Percentiles rank a stretch among this genome's conserved stretches.
Conservation (phyloP, 2,797 vertebrate species). For the Hipposideros larvatus region DNA sequence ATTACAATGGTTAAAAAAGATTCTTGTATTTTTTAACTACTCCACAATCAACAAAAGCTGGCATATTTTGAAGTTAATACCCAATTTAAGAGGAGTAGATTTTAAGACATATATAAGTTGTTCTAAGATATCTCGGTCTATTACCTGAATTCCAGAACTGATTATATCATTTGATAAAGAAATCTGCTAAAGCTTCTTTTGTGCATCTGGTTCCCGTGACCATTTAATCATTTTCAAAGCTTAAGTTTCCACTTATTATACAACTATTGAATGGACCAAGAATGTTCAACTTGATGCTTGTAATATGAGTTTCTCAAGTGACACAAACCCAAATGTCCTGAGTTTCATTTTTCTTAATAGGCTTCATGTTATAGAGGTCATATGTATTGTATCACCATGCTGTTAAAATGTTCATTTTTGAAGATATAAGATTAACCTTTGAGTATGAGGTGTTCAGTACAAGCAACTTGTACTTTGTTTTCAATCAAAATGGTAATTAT, state of each 20-base stretch:
- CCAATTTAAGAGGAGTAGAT: conserved; percentile 21
- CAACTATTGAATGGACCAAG: background rate
- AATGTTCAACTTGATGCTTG: conserved; percentile 1
- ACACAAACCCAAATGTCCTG: conserved; percentile 23
- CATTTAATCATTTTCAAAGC: conserved; percentile 15
- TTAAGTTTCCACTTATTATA: conserved; percentile 16
- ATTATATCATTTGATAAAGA: conserved; percentile 22
- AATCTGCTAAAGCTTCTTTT: conserved; percentile 9
- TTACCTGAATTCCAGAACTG: conserved; percentile 10
- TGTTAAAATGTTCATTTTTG: conserved; percentile 41
- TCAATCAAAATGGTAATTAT: background rate
- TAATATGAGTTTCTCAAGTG: background rate
- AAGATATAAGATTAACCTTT: conserved; percentile 4
- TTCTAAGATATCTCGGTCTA: background rate
- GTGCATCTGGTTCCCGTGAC: background rate
- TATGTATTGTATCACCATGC: background rate
- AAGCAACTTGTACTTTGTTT: background rate
- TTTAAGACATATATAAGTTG: background rate
- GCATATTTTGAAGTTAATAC: background rate
- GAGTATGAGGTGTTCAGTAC: background rate
- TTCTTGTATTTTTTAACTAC: conserved; percentile 4
- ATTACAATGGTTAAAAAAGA: conserved; percentile 21
- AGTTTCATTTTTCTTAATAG: conserved; percentile 13
- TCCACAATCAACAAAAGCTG: conserved; percentile 16
- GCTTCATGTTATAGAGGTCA: background rate